Evolutionary conservation across 2,888 invertebrate genomes (phyloP), one percentile per base, ranked within the genome.

Genomic region (Acronicta alni): DNA sequence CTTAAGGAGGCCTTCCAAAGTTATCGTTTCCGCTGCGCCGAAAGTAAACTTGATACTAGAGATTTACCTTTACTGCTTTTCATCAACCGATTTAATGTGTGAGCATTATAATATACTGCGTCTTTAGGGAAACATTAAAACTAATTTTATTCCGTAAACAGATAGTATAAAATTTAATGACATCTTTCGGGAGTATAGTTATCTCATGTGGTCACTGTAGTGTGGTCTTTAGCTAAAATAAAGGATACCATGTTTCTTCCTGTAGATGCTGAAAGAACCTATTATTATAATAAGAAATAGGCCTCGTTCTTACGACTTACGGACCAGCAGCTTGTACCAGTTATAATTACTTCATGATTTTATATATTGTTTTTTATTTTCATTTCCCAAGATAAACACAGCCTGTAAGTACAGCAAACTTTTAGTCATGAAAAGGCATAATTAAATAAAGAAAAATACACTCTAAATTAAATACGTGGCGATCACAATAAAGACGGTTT

Each of bases 11-110:
- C 12, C 39, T 39, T 62, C 48, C 51, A 57, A 70, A 73, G 45
- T 67, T 66, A 70, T 72, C 45, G 67, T 72, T 75, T 75, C 75
- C 73, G 70, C 46, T 44, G 57, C 63, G 55, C 41, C 54, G 57
- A 72, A 72, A 69, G 66, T 67, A 67, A 64, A 64, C 48, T 62
- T 43, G 43, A 44, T 67, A 39, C 59, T 20, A 60, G 18, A 52
- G 30, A 52, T 59, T 64, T 60, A 55, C 56, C 43, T 61, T 59
- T 26, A 51, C 41, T 45, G 54, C n/a, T 48, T 44, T 16, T 66
- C 47, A 56, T 58, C 49, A 49, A 43, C 53, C 10, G 9, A 47
- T 39, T 65, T 56, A 38, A 58, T 55, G 30, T 30, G 30, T 30
- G 30, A 37, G 23, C 48, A 30, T 67, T 68, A 18, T 41, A 62